These are phyloP conservation scores for Iphiclides podalirius DNA, from an alignment of 2,888 invertebrate genomes.

Conservation along the genomic window DNA sequence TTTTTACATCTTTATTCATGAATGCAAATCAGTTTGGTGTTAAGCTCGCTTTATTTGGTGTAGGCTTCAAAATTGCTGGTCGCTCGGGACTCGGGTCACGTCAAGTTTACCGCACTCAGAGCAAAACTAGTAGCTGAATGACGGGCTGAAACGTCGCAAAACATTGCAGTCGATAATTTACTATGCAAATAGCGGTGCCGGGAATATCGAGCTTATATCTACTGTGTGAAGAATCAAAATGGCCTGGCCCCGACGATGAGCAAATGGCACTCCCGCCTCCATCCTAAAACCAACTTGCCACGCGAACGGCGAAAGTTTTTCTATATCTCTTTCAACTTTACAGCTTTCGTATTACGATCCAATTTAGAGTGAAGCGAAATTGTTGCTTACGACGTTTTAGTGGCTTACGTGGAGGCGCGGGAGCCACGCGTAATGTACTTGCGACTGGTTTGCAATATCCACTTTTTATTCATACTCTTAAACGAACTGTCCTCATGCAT, in stretches of 20 bases:
- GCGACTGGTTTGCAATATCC: conserved; percentile 32
- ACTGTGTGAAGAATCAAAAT: conserved; percentile 18
- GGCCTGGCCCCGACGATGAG: background rate
- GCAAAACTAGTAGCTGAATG: conserved; percentile 45
- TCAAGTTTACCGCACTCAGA: conserved; percentile 45
- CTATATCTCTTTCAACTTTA: conserved; percentile 6
- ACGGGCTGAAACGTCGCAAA: conserved; percentile 41
- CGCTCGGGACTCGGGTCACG: conserved; percentile 19
- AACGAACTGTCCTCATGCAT: background rate
- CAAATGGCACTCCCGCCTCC: conserved; percentile 2
- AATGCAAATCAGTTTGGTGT: no score
- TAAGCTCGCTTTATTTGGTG: no score
- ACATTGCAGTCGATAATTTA: conserved; percentile 42
- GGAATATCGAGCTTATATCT: conserved; percentile 16
- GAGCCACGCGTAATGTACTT: conserved; percentile 41
- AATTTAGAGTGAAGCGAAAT: conserved; percentile 4
- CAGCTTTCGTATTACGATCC: background rate
- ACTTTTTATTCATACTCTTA: conserved; percentile 7
- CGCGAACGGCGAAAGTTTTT: conserved; percentile 7
- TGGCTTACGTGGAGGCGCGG: background rate
- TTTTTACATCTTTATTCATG: no score
- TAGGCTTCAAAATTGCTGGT: conserved; percentile 10
- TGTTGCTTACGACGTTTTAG: conserved; percentile 13
- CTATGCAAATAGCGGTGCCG: conserved; percentile 21
- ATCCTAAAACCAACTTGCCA: conserved; percentile 9